Conservation (phyloP, 2,888 invertebrate genomes). For the Sisyra nigra region DNA sequence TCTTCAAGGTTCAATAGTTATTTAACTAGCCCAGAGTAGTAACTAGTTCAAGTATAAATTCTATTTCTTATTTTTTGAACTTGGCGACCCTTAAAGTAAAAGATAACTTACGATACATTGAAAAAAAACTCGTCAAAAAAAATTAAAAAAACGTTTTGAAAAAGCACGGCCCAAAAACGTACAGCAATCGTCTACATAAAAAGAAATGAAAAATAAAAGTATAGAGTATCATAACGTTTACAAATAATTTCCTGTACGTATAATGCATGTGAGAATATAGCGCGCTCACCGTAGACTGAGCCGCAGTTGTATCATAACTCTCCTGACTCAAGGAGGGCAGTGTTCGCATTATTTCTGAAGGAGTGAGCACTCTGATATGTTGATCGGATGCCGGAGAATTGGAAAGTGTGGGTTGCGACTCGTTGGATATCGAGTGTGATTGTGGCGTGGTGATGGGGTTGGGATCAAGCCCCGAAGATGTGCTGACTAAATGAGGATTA, state of each 20-base stretch:
- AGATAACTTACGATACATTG: slow-evolving; percentile 10
- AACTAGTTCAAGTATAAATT: too few species aligned
- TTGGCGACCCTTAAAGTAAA: slow-evolving; percentile 9
- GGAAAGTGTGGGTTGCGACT: not conserved
- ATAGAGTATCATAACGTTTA: too few species aligned
- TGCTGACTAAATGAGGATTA: slow-evolving; percentile 16
- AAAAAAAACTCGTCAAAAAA: slow-evolving; percentile 14
- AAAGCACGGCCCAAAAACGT: slow-evolving; percentile 16
- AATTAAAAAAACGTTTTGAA: slow-evolving; percentile 15
- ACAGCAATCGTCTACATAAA: slow-evolving; percentile 12
- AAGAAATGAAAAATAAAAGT: not conserved
- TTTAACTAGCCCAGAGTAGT: too few species aligned
- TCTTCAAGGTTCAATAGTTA: too few species aligned
- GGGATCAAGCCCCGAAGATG: slow-evolving; percentile 7
- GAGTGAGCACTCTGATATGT: slow-evolving; percentile 76
- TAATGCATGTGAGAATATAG: not conserved
- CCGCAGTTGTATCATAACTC: slow-evolving; percentile 36
- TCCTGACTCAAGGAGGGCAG: slow-evolving; percentile 68
- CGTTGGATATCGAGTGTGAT: slow-evolving; percentile 11
- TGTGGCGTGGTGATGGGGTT: slow-evolving; percentile 10
- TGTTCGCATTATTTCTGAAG: slow-evolving; percentile 82
- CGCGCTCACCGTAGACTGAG: slow-evolving; percentile 28
- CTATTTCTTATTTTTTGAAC: too few species aligned
- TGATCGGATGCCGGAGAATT: slow-evolving; percentile 34
- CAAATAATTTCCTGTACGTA: not conserved